A percentile compares a stretch with the other conserved stretches of the same genome.
Conservation (phyloP, 2,888 invertebrate genomes). For the Tachina fera region DNA sequence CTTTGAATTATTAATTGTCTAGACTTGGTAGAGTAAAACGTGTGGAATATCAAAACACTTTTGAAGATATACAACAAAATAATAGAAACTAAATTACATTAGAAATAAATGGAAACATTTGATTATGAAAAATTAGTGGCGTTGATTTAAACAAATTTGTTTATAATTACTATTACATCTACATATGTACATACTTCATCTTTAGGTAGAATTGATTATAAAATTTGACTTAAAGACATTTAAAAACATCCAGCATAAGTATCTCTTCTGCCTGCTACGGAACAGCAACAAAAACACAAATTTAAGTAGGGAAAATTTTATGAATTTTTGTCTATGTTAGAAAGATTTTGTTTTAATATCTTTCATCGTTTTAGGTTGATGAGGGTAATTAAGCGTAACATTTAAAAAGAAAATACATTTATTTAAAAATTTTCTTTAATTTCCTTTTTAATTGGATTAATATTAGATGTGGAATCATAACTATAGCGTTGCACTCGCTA, state of each 20-base stretch:
- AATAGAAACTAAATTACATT: conserved; percentile 7
- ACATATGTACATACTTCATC: too few species aligned
- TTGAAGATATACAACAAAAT: background rate
- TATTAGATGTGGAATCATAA: too few species aligned
- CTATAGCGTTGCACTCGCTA: too few species aligned
- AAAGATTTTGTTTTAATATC: too few species aligned
- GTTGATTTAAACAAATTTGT: conserved; percentile 65
- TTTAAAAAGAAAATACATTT: too few species aligned
- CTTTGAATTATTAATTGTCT: conserved; percentile 68
- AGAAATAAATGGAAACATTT: conserved; percentile 37
- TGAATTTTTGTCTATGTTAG: too few species aligned
- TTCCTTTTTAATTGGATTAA: too few species aligned
- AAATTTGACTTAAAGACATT: background rate
- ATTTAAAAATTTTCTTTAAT: too few species aligned
- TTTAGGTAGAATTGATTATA: background rate
- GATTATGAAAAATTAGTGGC: conserved; percentile 55
- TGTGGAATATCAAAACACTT: background rate
- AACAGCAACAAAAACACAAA: background rate
- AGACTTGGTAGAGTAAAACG: conserved; percentile 60
- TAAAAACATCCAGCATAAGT: background rate
- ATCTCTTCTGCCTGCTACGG: too few species aligned
- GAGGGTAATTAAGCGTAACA: too few species aligned
- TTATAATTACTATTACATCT: conserved; percentile 52
- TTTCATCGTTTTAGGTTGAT: too few species aligned
- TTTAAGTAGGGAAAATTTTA: too few species aligned